Conservation (phyloP, 2,888 invertebrate species). For the Eupeodes luniger region DNA sequence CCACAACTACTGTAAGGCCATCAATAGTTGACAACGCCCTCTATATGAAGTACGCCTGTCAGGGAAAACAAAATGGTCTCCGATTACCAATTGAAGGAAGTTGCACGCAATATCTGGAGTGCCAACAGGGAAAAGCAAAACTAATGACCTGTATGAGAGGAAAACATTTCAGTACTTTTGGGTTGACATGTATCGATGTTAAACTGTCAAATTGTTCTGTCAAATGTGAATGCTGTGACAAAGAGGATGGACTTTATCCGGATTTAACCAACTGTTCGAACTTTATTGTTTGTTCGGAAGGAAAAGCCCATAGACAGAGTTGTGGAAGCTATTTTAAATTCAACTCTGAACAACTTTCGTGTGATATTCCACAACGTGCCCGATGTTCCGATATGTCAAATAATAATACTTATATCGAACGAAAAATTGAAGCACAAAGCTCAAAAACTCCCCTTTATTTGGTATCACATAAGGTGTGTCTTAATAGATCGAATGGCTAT, state of each 20-base stretch:
- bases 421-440: background rate
- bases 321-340: constrained; percentile 60
- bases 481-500: constrained; percentile 12
- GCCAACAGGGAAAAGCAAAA: constrained; percentile 28
- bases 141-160: constrained; percentile 47
- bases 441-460: constrained; percentile 25
- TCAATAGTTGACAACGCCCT: constrained; percentile 26
- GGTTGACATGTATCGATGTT: constrained; percentile 55
- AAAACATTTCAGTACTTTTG: constrained; percentile 47
- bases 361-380: constrained; percentile 61
- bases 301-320: constrained; percentile 6
- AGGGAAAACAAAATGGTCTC: constrained; percentile 50
- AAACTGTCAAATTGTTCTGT: constrained; percentile 45
- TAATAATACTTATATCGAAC: background rate
- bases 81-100: constrained; percentile 64
- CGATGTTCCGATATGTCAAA: constrained; percentile 16
- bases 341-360: constrained; percentile 32
- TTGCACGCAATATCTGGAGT: constrained; percentile 57
- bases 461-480: constrained; percentile 48
- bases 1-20: background rate
- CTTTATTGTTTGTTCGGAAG: constrained; percentile 40
- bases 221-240: constrained; percentile 56
- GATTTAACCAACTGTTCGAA: constrained; percentile 35
- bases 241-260: constrained; percentile 55
- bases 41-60: constrained; percentile 57